Percentiles rank a stretch among this genome's conserved stretches.
phyloP scores from a whole-genome alignment of 2,888 invertebrate genomes.

The Xanthia icteritia region DNA sequence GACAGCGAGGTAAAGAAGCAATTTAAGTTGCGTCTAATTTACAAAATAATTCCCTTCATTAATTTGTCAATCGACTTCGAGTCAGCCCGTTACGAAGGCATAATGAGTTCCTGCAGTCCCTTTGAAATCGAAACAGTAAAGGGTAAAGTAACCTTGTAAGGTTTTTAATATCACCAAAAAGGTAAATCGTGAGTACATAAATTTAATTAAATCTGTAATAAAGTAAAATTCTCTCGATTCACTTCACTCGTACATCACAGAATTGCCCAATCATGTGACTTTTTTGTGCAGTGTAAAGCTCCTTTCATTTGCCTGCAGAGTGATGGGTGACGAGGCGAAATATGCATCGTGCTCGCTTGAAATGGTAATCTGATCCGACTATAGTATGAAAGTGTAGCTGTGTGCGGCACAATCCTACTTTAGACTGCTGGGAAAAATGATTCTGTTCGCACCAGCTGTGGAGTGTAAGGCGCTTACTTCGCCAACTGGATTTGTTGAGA shows the following conservation, averaged over 20 bases:
- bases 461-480: constrained; percentile 45
- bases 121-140: constrained; percentile 58
- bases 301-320: constrained; percentile 38
- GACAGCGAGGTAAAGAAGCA: constrained; percentile 34
- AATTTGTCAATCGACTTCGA: constrained; percentile 59
- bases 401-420: constrained; percentile 8
- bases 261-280: constrained; percentile 27
- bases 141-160: constrained; percentile 38
- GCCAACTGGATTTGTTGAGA: constrained; percentile 31
- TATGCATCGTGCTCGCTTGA: constrained; percentile 28
- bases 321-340: constrained; percentile 41
- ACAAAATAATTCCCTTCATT: constrained; percentile 48
- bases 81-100: constrained; percentile 45
- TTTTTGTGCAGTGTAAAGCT: constrained; percentile 49
- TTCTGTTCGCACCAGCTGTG: constrained; percentile 20
- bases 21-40: constrained; percentile 55
- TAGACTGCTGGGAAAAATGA: constrained; percentile 28
- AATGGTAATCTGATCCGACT: constrained; percentile 37
- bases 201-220: constrained; percentile 52
- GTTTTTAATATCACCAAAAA: constrained; percentile 59
- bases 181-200: constrained; percentile 47
- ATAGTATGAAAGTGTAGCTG: constrained; percentile 24
- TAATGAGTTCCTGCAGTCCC: constrained; percentile 60
- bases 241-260: constrained; percentile 38
- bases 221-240: constrained; percentile 42